phyloP scores from a whole-genome alignment of 2,113 vertebrate genomes.

The Cebidichthys violaceus region DNA sequence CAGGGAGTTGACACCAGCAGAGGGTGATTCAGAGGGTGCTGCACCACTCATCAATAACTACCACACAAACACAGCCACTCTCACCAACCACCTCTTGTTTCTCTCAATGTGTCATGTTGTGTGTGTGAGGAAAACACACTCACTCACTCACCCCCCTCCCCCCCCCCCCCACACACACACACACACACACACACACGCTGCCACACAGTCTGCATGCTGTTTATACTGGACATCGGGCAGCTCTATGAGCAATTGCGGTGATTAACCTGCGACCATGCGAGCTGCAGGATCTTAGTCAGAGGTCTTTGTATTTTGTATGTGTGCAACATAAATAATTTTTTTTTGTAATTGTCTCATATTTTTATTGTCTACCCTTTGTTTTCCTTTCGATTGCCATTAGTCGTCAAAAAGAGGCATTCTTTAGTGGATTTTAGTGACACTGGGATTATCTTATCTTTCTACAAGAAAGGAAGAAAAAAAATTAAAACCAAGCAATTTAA shows the following conservation, averaged over 20 bases:
- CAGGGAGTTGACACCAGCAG: conserved; percentile 30
- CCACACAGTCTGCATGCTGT: conserved; percentile 27
- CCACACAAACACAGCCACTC: conserved; percentile 33
- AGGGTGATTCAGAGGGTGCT: conserved; percentile 36
- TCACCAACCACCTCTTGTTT: conserved; percentile 38
- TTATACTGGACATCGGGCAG: conserved; percentile 28
- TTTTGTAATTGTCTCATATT: neutral
- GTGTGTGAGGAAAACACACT: neutral
- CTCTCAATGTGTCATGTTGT: neutral
- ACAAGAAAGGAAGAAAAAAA: neutral
- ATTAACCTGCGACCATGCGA: neutral
- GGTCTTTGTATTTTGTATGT: neutral
- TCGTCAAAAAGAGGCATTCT: neutral
- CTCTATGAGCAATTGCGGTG: neutral
- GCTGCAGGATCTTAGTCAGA: neutral
- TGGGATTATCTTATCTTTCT: neutral
- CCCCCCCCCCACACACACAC: neutral
- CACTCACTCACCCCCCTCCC: neutral
- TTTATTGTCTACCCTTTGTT: neutral
- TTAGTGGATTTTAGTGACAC: neutral
- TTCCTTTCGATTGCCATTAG: neutral
- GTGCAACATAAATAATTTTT: neutral
- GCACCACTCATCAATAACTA: conserved; percentile 50
- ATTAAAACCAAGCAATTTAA: neutral
- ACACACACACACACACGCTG: conserved; percentile 17